phyloP scores from a whole-genome alignment of 64 coral and sea anemone genomes.

The Montipora cactus region DNA sequence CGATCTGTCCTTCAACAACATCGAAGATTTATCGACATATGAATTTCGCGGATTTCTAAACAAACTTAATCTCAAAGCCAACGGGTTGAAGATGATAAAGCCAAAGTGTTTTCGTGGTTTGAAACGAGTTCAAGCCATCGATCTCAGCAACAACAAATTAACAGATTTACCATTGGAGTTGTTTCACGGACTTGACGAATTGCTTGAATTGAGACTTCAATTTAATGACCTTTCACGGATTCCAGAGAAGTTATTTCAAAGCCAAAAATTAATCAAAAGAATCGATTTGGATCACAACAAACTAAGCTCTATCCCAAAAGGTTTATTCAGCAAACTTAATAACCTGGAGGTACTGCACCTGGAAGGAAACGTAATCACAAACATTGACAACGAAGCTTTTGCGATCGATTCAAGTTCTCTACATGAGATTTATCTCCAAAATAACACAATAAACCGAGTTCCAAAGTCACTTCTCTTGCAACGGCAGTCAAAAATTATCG shows the following conservation, averaged over 20 bases:
- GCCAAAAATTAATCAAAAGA: constrained; percentile 19
- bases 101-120: constrained; percentile 43
- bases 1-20: constrained; percentile 67
- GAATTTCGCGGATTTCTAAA: constrained; percentile 66
- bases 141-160: constrained; percentile 70
- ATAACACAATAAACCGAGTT: constrained; percentile 58
- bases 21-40: constrained; percentile 51
- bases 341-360: constrained; percentile 56
- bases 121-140: constrained; percentile 59
- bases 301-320: constrained; percentile 9
- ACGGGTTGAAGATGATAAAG: constrained; percentile 53
- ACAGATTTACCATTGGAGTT: constrained; percentile 39
- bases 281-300: constrained; percentile 65
- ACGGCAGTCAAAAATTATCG: constrained; percentile 13
- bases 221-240: constrained; percentile 74
- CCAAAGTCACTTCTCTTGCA: constrained; percentile 54
- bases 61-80: constrained; percentile 71
- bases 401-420: constrained; percentile 58
- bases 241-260: constrained; percentile 28
- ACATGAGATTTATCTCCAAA: constrained; percentile 35
- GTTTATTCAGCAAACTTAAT: constrained; percentile 26
- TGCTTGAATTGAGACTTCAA: constrained; percentile 60
- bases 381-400: constrained; percentile 60
- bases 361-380: constrained; percentile 56
- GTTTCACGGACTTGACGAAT: constrained; percentile 30